Percentiles rank a stretch among this genome's conserved stretches.
phyloP scores from a whole-genome alignment of 35 echinoderm and acorn worm genomes.

The Antedon bifida region DNA sequence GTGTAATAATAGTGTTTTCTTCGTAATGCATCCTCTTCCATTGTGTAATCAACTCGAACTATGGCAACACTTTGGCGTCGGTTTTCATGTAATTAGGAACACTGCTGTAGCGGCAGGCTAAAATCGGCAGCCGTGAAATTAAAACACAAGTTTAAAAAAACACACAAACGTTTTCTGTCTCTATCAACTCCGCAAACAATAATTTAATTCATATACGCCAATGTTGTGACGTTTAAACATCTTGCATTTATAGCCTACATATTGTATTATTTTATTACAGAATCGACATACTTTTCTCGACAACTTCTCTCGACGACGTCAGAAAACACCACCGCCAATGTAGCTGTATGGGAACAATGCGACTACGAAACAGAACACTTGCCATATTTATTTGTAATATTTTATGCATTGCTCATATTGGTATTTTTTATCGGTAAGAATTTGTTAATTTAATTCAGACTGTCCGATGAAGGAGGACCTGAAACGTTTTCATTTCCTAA shows the following conservation, averaged over 20 bases:
- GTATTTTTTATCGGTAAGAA: constrained; percentile 81
- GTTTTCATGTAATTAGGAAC: background rate
- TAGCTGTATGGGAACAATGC: constrained; percentile 34
- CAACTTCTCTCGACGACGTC: background rate
- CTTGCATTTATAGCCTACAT: background rate
- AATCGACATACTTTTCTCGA: background rate
- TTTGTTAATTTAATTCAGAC: background rate
- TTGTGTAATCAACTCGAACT: background rate
- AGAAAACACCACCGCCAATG: background rate
- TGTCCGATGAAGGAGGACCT: too few relatives aligned
- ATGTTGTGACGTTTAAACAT: too few relatives aligned
- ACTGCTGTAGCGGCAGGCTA: background rate
- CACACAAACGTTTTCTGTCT: too few relatives aligned
- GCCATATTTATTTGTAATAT: constrained; percentile 32
- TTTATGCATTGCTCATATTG: constrained; percentile 59
- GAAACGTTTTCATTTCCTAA: too few relatives aligned
- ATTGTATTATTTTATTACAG: background rate
- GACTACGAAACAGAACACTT: constrained; percentile 24
- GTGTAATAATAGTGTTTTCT: too few relatives aligned
- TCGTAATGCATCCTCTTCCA: background rate
- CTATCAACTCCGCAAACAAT: too few relatives aligned
- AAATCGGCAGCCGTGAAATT: background rate
- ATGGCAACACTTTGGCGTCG: background rate
- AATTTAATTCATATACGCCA: too few relatives aligned
- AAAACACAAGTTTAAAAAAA: background rate